Evolutionary conservation across 2,888 invertebrate species (phyloP).

Genomic region (Athalia circularis): DNA sequence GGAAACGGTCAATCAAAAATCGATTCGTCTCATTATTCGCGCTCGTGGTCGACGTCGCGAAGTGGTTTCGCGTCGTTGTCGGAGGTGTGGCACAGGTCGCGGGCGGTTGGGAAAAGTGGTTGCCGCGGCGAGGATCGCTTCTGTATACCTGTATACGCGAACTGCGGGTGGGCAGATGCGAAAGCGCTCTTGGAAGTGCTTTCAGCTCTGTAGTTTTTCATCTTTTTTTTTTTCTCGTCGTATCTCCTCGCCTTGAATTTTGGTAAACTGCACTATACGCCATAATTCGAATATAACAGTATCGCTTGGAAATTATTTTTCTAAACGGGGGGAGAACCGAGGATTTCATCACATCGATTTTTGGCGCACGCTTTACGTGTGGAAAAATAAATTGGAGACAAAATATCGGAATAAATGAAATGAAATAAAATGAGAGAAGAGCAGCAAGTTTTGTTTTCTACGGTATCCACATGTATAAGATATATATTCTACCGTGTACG

Average conservation of each 20-base stretch:
- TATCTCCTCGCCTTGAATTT: neutral
- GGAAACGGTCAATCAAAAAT: conserved; percentile 37
- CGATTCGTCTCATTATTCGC: conserved; percentile 41
- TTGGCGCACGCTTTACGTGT: neutral
- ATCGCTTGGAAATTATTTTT: neutral
- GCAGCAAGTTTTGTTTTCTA: conserved; percentile 13
- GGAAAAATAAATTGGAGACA: neutral
- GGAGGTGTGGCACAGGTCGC: neutral
- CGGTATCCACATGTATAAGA: no score
- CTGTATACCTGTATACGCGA: neutral
- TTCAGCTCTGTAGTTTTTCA: conserved; percentile 10
- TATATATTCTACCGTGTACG: neutral
- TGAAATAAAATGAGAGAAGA: neutral
- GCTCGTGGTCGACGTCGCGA: conserved; percentile 28
- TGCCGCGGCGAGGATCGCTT: conserved; percentile 14
- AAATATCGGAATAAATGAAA: neutral
- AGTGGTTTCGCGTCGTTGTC: conserved; percentile 19
- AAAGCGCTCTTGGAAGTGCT: conserved; percentile 17
- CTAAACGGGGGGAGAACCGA: no score
- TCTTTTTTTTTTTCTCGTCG: neutral
- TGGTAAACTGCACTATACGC: neutral
- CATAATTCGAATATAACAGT: neutral
- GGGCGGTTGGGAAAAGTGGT: conserved; percentile 17
- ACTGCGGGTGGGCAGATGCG: neutral
- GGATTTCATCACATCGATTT: no score